These are phyloP conservation scores for Penaeus chinensis DNA, from an alignment of 1,140 invertebrate genomes.

Conservation along the genomic window DNA sequence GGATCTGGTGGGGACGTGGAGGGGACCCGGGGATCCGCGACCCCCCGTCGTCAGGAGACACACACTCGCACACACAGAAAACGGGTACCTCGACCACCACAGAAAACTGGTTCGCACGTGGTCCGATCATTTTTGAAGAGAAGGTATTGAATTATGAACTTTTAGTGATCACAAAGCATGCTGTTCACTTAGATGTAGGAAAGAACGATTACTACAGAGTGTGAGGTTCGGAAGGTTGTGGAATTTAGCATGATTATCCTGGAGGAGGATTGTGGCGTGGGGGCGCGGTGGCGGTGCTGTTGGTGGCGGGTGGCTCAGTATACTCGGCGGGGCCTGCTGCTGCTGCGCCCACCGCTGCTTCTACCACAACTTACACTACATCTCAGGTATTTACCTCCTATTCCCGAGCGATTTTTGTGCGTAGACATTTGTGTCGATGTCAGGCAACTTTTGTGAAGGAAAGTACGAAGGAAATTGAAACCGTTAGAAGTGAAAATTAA, in stretches of 20 bases:
- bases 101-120: conserved; percentile 57
- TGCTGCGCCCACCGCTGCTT: conserved; percentile 47
- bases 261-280: conserved; percentile 38
- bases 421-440: neutral
- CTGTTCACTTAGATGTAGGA: conserved; percentile 28
- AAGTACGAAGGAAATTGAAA: neutral
- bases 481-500: neutral
- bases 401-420: neutral
- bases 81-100: conserved; percentile 7
- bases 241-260: conserved; percentile 14
- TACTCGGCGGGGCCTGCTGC: conserved; percentile 59
- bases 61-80: conserved; percentile 36
- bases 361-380: conserved; percentile 2
- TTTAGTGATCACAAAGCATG: conserved; percentile 22
- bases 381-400: conserved; percentile 38
- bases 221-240: neutral
- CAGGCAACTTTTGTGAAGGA: neutral
- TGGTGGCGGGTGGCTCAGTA: conserved; percentile 39
- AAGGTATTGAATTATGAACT: conserved; percentile 26
- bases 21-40: conserved; percentile 32
- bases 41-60: conserved; percentile 58
- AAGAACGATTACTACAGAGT: neutral
- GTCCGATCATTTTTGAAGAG: conserved; percentile 58
- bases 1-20: neutral
- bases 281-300: conserved; percentile 41